Evolutionary conservation across 2,888 invertebrate species (phyloP).

Genomic region (Caenorhabditis sulstoni): DNA sequence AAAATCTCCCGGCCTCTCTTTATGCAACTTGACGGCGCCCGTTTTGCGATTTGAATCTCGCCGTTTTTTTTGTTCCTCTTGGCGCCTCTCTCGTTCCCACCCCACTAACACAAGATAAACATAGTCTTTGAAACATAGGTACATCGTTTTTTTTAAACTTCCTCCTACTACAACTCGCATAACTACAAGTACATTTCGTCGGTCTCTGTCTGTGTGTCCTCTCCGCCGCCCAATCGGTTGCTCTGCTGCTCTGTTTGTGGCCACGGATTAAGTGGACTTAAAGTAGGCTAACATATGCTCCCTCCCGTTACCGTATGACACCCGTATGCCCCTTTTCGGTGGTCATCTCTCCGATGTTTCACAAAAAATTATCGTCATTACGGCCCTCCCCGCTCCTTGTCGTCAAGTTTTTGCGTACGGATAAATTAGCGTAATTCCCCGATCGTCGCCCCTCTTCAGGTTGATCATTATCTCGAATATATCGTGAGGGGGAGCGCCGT

Average conservation of each 20-base stretch:
- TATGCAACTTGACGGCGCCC: slow-evolving; percentile 8
- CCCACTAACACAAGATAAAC: slow-evolving; percentile 4
- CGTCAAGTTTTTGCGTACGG: slow-evolving; percentile 22
- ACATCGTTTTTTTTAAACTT: too few species aligned
- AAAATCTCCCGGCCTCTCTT: background rate
- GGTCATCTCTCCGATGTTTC: background rate
- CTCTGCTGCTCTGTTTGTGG: slow-evolving; percentile 10
- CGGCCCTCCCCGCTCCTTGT: background rate
- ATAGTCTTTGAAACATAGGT: slow-evolving; percentile 10
- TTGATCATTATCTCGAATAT: slow-evolving; percentile 27
- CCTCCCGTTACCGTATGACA: background rate
- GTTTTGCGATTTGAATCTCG: slow-evolving; percentile 49
- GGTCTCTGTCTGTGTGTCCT: slow-evolving; percentile 14
- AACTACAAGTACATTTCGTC: background rate
- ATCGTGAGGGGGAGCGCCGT: background rate
- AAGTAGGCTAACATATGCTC: slow-evolving; percentile 21
- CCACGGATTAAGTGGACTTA: slow-evolving; percentile 41
- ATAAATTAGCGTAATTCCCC: slow-evolving; percentile 37
- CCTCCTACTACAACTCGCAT: background rate
- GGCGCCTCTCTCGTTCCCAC: background rate
- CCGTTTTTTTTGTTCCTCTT: background rate
- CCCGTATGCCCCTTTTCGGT: background rate
- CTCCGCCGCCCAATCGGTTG: background rate
- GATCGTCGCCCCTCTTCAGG: background rate
- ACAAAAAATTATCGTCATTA: slow-evolving; percentile 33